Base-by-base conservation (phyloP, 2,113 vertebrate genomes). In the Nyctereutes procyonoides region DNA sequence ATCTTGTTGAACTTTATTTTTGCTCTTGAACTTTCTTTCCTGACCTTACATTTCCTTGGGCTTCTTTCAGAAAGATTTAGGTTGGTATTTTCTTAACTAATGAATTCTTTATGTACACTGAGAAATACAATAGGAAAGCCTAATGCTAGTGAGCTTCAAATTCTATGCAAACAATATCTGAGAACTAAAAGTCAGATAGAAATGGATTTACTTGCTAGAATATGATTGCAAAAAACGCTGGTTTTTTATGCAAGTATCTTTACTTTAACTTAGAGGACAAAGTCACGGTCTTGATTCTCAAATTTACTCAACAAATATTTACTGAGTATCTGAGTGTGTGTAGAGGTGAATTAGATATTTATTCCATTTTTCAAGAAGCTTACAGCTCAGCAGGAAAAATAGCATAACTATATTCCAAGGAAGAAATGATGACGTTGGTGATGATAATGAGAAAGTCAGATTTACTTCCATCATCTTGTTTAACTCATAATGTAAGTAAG, bases 301-400 rank as follows among this genome's bases (percentile, higher is more conserved):
- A 81, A 69, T 89, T 62, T 92, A 67, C 35, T 79, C 77, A 83
- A 28, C 43, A 94, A 77, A 73, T 85, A 55, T 90, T 95, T 56
- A 88, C 58, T 56, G 10, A 82, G 30, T 67, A 90, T 15, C 17
- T 69, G 60, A 3, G 10, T 90, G 12, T 62, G 2, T 43, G 1
- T 15, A 88, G 22, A 93, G 71, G 4, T 63, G 58, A 97, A 62
- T 73, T 85, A 60, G 28, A 76, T 32, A 65, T 81, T 93, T 81
- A 76, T 85, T 81, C 56, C 96, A 16, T 91, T 67, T 51, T 96
- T 90, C 53, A 76, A 32, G 83, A 93, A 91, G 71, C 35, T 97
- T 94, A 95, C 1, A 88, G 24, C 63, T 69, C 51, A 83, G 15
- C 7, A 92, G 17, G 67, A 88, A 81, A 96, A 83, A 83, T 67